Conservation (phyloP, 2,113 vertebrate species). For the Campylorhamphus procurvoides region DNA sequence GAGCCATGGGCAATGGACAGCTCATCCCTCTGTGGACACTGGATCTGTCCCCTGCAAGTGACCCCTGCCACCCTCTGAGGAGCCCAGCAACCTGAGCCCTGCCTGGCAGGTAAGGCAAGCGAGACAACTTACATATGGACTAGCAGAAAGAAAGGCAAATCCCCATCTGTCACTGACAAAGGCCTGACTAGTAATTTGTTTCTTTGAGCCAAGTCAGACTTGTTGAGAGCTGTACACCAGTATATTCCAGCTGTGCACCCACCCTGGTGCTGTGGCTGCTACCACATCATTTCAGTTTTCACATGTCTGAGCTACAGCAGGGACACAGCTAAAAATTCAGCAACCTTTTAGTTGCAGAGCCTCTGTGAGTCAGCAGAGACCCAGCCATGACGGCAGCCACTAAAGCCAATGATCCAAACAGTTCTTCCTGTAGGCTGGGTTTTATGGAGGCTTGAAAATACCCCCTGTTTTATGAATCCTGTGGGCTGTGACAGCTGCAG, state of each 20-base stretch:
- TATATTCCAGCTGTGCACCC: neutral
- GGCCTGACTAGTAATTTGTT: neutral
- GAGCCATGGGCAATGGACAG: fast-evolving
- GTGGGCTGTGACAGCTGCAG: neutral
- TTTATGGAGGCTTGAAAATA: neutral
- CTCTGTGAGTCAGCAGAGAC: neutral
- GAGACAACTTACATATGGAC: neutral
- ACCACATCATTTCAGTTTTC: neutral
- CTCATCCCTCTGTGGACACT: neutral
- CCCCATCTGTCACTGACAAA: neutral
- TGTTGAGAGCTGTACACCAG: fast-evolving
- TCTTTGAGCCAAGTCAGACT: fast-evolving
- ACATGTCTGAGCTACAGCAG: neutral
- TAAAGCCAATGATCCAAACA: neutral
- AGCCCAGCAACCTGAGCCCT: neutral
- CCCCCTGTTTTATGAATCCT: neutral
- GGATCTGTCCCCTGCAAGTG: neutral
- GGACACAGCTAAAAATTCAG: neutral
- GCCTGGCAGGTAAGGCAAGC: neutral
- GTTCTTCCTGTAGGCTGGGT: neutral
- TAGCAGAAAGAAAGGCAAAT: neutral
- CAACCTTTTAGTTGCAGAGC: neutral
- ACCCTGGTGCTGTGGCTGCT: neutral
- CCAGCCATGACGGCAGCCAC: neutral
- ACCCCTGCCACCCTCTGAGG: neutral